Conservation (phyloP, 2,113 vertebrate genomes). For the Amazona vittata region DNA sequence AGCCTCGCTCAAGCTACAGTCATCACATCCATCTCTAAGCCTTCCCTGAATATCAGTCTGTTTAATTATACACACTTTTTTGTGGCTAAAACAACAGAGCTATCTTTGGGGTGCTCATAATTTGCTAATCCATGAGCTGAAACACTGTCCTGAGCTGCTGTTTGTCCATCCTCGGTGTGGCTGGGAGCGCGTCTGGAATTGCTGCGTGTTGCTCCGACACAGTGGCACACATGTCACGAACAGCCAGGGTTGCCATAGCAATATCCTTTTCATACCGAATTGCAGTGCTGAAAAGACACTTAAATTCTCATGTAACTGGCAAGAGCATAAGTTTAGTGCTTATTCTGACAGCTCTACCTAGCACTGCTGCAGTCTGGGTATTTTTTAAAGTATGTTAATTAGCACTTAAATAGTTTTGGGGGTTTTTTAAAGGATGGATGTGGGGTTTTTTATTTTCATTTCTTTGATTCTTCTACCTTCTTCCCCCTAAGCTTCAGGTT, state of each 20-base stretch:
- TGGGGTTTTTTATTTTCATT: constrained; percentile 46
- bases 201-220: not conserved
- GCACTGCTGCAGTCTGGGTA: constrained; percentile 51
- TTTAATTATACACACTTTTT: not conserved
- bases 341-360: constrained; percentile 66
- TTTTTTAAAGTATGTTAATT: constrained; percentile 68
- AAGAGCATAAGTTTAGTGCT: constrained; percentile 60
- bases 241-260: constrained; percentile 60
- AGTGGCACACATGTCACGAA: constrained; percentile 56
- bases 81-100: not conserved
- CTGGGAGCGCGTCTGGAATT: not conserved
- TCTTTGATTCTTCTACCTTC: constrained; percentile 59
- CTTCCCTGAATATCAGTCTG: not conserved
- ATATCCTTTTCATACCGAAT: not conserved
- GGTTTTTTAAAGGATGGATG: constrained; percentile 5
- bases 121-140: not conserved
- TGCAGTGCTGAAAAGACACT: constrained; percentile 54
- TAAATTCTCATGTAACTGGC: constrained; percentile 52
- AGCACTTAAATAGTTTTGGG: constrained; percentile 36
- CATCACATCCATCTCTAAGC: rapidly evolving
- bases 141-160: not conserved
- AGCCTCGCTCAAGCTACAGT: not conserved
- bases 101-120: not conserved
- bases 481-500: constrained; percentile 39
- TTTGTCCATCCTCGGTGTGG: not conserved